phyloP scores from a whole-genome alignment of 2,888 invertebrate genomes.

The Hedychridium roseum region DNA sequence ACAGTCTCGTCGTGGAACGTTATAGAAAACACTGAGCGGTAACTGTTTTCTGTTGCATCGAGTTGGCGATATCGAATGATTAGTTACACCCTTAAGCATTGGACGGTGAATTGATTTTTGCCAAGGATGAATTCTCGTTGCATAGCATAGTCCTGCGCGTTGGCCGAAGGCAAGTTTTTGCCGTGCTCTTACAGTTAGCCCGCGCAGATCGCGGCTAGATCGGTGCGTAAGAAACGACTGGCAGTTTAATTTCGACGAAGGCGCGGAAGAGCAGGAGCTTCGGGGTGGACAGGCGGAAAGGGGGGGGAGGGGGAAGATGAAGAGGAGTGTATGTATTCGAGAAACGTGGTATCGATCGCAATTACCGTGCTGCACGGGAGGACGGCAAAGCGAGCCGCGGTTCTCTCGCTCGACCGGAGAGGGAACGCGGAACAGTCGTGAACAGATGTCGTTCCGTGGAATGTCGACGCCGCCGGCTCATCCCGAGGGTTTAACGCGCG shows the following conservation, averaged over 20 bases:
- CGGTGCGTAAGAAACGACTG: conserved; percentile 26
- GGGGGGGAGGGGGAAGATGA: background rate
- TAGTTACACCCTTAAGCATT: no score
- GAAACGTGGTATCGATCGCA: conserved; percentile 43
- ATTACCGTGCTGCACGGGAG: conserved; percentile 28
- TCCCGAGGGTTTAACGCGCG: conserved; percentile 24
- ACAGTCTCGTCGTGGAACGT: no score
- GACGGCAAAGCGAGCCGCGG: conserved; percentile 34
- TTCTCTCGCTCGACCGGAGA: conserved; percentile 11
- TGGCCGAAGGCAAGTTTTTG: conserved; percentile 34
- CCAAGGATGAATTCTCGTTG: no score
- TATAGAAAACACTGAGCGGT: no score
- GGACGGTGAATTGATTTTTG: no score
- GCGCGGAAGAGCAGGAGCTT: conserved; percentile 24
- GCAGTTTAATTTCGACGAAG: conserved; percentile 42
- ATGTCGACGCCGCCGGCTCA: conserved; percentile 36
- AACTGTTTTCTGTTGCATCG: no score
- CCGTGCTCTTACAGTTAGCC: conserved; percentile 30
- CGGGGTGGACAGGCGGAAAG: conserved; percentile 5
- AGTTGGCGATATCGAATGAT: no score
- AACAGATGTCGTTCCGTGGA: conserved; percentile 55
- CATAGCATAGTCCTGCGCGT: conserved; percentile 12
- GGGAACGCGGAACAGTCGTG: conserved; percentile 56
- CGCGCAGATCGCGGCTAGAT: conserved; percentile 2
- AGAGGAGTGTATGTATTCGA: no score